Conservation (phyloP, 2,888 invertebrate species). For the Stenolophus ochropezus region DNA sequence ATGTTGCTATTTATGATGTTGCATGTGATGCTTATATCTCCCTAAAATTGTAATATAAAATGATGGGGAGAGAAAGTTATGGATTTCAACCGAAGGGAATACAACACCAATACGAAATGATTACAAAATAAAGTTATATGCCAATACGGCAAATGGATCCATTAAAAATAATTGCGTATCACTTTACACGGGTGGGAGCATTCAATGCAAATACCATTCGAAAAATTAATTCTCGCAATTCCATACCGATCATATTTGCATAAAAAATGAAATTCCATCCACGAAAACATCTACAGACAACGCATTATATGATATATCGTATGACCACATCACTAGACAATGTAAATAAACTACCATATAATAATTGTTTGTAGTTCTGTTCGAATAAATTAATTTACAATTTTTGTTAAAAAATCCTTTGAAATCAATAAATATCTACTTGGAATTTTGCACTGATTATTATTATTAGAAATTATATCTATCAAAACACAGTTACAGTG, state of each 20-base stretch:
- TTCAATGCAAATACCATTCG: conserved; percentile 6
- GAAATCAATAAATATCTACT: too few species aligned
- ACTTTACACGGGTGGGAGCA: conserved; percentile 4
- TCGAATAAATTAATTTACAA: too few species aligned
- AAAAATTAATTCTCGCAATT: background rate
- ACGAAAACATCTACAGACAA: background rate
- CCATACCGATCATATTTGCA: background rate
- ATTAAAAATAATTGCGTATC: conserved; percentile 39
- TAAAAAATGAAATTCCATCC: conserved; percentile 6
- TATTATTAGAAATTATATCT: too few species aligned
- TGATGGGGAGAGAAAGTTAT: background rate
- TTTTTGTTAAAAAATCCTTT: too few species aligned
- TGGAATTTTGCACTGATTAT: too few species aligned
- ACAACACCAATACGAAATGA: conserved; percentile 7
- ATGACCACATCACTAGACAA: too few species aligned
- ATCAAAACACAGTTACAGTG: too few species aligned
- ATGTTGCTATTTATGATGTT: too few species aligned
- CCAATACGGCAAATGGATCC: conserved; percentile 38
- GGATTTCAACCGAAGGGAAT: background rate
- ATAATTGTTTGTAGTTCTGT: too few species aligned
- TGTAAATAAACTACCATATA: too few species aligned
- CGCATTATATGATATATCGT: background rate
- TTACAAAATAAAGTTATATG: conserved; percentile 29
- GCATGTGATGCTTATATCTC: background rate
- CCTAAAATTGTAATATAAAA: background rate